Conservation (phyloP, 2,113 vertebrate genomes). For the Gopherus flavomarginatus region DNA sequence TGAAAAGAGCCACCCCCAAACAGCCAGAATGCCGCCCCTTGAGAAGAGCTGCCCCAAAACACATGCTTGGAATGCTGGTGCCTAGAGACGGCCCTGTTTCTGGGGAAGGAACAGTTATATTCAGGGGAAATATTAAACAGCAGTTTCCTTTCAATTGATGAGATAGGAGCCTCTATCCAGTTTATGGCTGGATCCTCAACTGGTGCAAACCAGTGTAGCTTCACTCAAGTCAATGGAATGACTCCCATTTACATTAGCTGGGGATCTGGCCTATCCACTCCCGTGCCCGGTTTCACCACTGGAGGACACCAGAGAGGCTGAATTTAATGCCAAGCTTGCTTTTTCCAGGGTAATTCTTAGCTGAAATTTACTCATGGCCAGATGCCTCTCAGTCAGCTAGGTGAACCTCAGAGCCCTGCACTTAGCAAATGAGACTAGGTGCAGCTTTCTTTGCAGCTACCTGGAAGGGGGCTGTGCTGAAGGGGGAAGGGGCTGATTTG, state of each 20-base stretch:
- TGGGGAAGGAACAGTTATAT: not conserved
- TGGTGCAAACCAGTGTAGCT: accelerated
- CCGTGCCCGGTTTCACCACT: accelerated
- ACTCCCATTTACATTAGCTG: not conserved
- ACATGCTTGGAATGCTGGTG: too few species aligned
- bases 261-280: not conserved
- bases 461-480: accelerated
- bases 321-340: not conserved
- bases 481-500: not conserved
- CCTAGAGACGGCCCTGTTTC: too few species aligned
- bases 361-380: accelerated
- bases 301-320: not conserved
- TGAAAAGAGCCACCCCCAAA: too few species aligned
- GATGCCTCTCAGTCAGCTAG: not conserved
- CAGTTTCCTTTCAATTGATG: not conserved
- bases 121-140: not conserved
- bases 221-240: not conserved
- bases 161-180: not conserved
- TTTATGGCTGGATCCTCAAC: not conserved
- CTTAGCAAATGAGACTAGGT: accelerated
- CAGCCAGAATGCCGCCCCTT: too few species aligned
- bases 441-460: accelerated
- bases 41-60: too few species aligned
- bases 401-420: not conserved
- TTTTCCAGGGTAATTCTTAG: accelerated